Evolutionary conservation across 2,888 invertebrate species (phyloP), one percentile per base, ranked within the genome.

Genomic region (Patella caerulea): DNA sequence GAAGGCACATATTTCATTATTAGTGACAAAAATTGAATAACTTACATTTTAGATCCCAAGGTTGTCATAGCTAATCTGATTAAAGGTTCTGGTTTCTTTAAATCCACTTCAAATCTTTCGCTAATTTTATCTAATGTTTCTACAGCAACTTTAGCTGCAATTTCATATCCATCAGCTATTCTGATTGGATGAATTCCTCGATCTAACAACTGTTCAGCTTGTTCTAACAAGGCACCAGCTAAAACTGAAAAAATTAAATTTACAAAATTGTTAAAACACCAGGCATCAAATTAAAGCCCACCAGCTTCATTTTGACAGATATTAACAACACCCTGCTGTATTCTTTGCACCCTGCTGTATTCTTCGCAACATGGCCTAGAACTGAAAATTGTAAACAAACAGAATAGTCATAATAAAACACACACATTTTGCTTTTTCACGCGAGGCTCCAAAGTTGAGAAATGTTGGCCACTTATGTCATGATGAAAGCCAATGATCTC

Each of bases 131-230:
- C 97, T 82, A 99, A 93, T 90, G 97, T 96, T 65, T 95, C 94
- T 0, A 96, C 94, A 0, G 98, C 98, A 78, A 95, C 94, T 83
- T 96, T 96, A 0, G 98, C 97, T 0, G 99, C 99, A 92, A 98
- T 93, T 92, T 99, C 99, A 90, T 97, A 99, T 72, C 99, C 99
- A 92, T 99, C 99, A 9, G 99, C 98, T 86, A 99, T 97, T 86
- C 99, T 95, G 87, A 99, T 98, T 0, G 99, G 99, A 92, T 99
- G 99, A 90, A 99, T 98, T 70, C 99, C 99, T 88, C 96, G 96
- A 93, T 99, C 98, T 5, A 99, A 92, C 15, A 99, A 92, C 82
- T 94, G 93, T 86, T 98, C 96, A 0, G 99, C 98, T 91, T 99
- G 98, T 90, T 99, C 99, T 77, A 99, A 92, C 2, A 99, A 93